phyloP scores from a whole-genome alignment of 2,888 invertebrate genomes.

The Xestia c-nigrum region DNA sequence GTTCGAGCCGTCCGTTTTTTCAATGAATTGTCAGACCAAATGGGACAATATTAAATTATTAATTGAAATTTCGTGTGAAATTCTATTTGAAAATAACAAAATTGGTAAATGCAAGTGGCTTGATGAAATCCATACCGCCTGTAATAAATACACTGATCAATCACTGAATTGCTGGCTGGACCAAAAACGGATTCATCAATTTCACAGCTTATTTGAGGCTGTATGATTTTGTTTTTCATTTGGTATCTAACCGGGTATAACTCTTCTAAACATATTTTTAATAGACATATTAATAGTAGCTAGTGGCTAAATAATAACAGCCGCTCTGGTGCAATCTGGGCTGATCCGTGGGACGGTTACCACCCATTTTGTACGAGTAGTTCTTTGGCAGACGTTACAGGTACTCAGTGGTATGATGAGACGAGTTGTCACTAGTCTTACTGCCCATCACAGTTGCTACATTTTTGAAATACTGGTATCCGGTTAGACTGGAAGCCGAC shows the following conservation, averaged over 20 bases:
- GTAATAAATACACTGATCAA: not conserved
- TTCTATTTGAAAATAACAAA: not conserved
- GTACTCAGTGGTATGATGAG: too few species aligned
- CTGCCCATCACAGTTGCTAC: too few species aligned
- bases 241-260: not conserved
- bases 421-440: too few species aligned
- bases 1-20: constrained; percentile 7
- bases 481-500: not conserved
- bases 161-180: not conserved
- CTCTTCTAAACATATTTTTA: not conserved
- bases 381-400: not conserved
- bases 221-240: not conserved
- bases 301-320: not conserved
- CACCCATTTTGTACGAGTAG: not conserved
- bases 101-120: not conserved
- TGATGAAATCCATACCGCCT: not conserved
- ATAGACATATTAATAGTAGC: not conserved
- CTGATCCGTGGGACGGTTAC: not conserved
- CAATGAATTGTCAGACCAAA: constrained; percentile 5
- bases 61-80: not conserved
- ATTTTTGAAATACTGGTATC: not conserved
- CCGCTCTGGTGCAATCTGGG: not conserved
- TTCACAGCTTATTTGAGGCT: not conserved
- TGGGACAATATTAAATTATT: constrained; percentile 20
- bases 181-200: not conserved